Evolutionary conservation across 2,113 vertebrate genomes (phyloP), one percentile per base, ranked within the genome.

Genomic region (Zosterops pallidus): DNA sequence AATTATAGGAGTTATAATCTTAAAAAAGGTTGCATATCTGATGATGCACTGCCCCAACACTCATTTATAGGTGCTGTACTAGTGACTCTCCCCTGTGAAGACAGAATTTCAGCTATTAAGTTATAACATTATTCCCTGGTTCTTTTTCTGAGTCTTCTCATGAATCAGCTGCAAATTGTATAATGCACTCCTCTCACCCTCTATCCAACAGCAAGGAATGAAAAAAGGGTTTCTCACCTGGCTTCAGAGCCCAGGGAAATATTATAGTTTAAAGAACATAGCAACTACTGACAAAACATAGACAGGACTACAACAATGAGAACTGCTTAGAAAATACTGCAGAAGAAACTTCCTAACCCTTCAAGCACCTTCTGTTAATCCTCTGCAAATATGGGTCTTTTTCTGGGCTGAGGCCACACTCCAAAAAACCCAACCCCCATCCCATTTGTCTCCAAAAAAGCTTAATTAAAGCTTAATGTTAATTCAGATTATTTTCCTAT

Each of bases 1-100:
- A 97, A 96, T 92, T 94, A 92, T 28, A 47, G 69, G 89, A 95
- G 92, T 94, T 93, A 90, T 74, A 60, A 83, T 42, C 83, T 77
- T 77, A 59, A 85, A 90, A 91, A 93, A 91, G 50, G 64, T 92
- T 85, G 82, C 71, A 83, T 92, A 88, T 65, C 42, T 94, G 71
- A 90, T 77, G 59, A 83, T 37, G 55, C 47, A 55, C 55, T 77
- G 59, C 47, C 56, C 68, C 90, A 88, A 65, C 29, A 55, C 63
- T 88, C 67, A 90, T 83, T 88, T 91, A 90, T 80, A 88, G 78
- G 71, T 92, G 68, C 56, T 77, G 29, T 62, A 70, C 23, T 59
- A 80, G 53, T 44, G 42, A 69, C n/a, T 91, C 78, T 92, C 46
- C 39, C 29, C 63, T 77, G 50, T 67, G 87, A 94, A 80, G 75